A percentile compares a stretch with the other conserved stretches of the same genome.
phyloP scores from a whole-genome alignment of 92 coral and sea anemone species.

The Isaurus tuberculatus region DNA sequence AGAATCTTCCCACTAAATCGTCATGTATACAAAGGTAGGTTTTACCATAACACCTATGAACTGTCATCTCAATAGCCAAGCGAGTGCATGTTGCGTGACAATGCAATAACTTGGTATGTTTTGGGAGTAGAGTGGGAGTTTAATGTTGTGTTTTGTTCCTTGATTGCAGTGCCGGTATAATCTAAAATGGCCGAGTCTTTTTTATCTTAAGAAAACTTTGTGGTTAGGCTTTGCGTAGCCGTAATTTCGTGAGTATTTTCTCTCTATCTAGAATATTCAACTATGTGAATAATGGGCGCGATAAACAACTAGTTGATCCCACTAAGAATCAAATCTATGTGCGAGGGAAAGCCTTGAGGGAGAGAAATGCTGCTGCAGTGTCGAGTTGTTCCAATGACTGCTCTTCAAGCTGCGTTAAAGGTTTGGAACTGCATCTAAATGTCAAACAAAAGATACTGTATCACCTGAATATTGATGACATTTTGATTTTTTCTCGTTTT shows the following conservation, averaged over 20 bases:
- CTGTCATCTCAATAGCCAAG: background rate
- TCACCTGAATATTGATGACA: background rate
- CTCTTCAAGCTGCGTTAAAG: slow-evolving; percentile 31
- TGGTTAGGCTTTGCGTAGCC: background rate
- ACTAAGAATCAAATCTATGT: slow-evolving; percentile 12
- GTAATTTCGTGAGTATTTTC: background rate
- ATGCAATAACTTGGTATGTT: background rate
- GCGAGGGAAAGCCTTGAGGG: slow-evolving; percentile 21
- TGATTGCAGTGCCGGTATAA: slow-evolving; percentile 6
- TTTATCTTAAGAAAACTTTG: background rate
- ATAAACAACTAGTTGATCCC: slow-evolving; percentile 37
- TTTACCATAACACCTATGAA: slow-evolving; percentile 9
- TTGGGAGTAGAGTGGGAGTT: slow-evolving; percentile 10
- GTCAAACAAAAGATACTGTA: background rate
- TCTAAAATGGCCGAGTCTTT: slow-evolving; percentile 19
- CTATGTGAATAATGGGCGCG: slow-evolving; percentile 39
- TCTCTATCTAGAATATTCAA: slow-evolving; percentile 36
- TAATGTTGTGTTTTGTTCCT: slow-evolving; percentile 11
- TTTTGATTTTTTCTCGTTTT: background rate
- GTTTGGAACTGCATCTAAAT: background rate
- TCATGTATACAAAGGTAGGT: slow-evolving; percentile 47
- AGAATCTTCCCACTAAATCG: slow-evolving; percentile 35
- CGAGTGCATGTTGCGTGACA: slow-evolving; percentile 2
- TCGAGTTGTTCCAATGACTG: slow-evolving; percentile 10
- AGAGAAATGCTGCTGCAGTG: slow-evolving; percentile 22